phyloP scores from a whole-genome alignment of 2,888 invertebrate genomes.

The Sturmia bella region DNA sequence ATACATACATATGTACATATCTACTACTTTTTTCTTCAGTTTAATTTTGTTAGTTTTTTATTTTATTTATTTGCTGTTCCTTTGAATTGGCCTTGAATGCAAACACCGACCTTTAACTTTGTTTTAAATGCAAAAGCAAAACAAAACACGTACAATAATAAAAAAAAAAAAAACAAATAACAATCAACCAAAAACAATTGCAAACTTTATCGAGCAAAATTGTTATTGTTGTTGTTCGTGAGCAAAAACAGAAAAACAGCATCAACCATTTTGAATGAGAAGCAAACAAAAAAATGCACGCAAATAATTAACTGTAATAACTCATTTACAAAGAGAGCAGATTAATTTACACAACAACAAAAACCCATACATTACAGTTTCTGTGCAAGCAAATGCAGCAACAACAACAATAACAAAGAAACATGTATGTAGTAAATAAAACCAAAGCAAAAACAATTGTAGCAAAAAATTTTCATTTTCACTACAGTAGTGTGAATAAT shows the following conservation, averaged over 20 bases:
- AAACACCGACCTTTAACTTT: conserved; percentile 80
- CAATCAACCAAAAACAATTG: conserved; percentile 49
- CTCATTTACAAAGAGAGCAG: conserved; percentile 35
- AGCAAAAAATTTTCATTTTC: too few relatives aligned
- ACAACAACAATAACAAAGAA: too few relatives aligned
- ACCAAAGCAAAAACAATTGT: neutral
- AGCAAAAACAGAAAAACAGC: conserved; percentile 39
- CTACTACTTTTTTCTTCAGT: conserved; percentile 26
- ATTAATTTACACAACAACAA: neutral
- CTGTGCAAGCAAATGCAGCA: neutral
- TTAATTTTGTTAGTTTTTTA: conserved; percentile 58
- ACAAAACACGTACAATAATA: neutral
- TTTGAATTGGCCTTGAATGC: conserved; percentile 78
- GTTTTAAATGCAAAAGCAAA: conserved; percentile 65
- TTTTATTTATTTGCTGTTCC: conserved; percentile 11
- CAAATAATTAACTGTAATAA: conserved; percentile 54
- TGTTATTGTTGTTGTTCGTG: conserved; percentile 18
- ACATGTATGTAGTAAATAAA: neutral
- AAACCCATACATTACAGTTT: neutral
- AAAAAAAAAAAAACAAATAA: conserved; percentile 35
- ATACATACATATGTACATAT: too few relatives aligned
- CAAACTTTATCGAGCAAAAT: conserved; percentile 64
- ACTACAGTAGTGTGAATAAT: too few relatives aligned
- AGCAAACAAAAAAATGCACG: conserved; percentile 7
- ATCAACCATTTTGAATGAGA: conserved; percentile 28